A percentile compares a stretch with the other conserved stretches of the same genome.
Conservation (phyloP, 2,797 vertebrate genomes). For the Sandelia bainsii region DNA sequence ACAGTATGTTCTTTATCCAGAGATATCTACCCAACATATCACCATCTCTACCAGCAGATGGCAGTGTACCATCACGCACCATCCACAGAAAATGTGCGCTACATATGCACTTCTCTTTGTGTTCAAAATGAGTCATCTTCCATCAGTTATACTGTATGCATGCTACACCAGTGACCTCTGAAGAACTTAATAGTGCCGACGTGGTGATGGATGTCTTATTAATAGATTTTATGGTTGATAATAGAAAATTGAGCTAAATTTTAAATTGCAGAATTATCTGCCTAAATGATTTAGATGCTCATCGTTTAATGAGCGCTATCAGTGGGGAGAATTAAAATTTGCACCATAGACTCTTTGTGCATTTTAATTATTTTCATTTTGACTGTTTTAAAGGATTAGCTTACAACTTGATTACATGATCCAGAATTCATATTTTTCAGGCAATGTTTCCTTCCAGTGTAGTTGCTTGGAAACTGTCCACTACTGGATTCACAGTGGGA, state of each 20-base stretch:
- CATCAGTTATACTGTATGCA: slow-evolving; percentile 18
- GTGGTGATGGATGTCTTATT: slow-evolving; percentile 35
- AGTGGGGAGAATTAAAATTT: slow-evolving; percentile 5
- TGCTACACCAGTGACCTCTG: slow-evolving; percentile 41
- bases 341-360: not conserved
- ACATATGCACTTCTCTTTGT: slow-evolving; percentile 7
- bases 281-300: slow-evolving; percentile 24
- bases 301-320: slow-evolving; percentile 10
- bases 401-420: not conserved
- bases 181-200: slow-evolving; percentile 25
- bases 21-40: slow-evolving; percentile 10
- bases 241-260: slow-evolving; percentile 15
- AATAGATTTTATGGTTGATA: slow-evolving; percentile 27
- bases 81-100: slow-evolving; percentile 1
- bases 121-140: slow-evolving; percentile 20
- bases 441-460: not conserved
- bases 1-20: not conserved
- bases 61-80: slow-evolving; percentile 70
- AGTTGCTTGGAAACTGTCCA: slow-evolving; percentile 45
- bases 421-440: slow-evolving; percentile 20
- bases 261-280: slow-evolving; percentile 24
- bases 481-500: slow-evolving; percentile 48
- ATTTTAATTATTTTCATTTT: slow-evolving; percentile 26
- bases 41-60: slow-evolving; percentile 80
- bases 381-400: not conserved